Base-by-base conservation (phyloP, 2,888 invertebrate genomes). In the Tromatobia lineatoria region DNA sequence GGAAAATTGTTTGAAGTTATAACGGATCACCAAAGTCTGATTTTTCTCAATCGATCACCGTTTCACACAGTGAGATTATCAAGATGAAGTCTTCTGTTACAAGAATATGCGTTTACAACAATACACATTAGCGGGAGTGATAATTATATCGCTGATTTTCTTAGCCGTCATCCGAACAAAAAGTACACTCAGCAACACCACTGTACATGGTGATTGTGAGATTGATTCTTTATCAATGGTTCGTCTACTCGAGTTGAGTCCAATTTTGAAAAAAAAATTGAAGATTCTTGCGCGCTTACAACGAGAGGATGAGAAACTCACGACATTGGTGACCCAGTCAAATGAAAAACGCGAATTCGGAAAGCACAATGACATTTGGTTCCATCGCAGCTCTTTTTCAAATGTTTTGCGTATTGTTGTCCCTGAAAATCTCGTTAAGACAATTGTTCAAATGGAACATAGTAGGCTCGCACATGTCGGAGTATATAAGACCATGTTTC, bases 11-110 rank as follows among this genome's bases (percentile, higher is more conserved):
- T 91, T 1, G 83, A 86, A 0, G 82, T 91, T 2, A 76, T 85
- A 25, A 90, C 71, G 6, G 71, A 71, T 42, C 57, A 57, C 42
- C 57, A 57, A 10, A 83, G 88, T 0, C 34, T 91, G 4, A 84
- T 80, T 0, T 91, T 90, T 73, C 29, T 91, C 3, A 73, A 82
- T 29, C 78, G 75, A 0, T 90, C 90, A 73, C 81, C 87, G 25
- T 69, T 91, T 7, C 76, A 86, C 7, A 86, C 76, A 25, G 69
- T 82, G 0, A 70, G 90, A n/a, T 47, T 91, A 1, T 86, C 83
- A 2, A 61, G 91, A 7, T 91, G 90, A 89, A 73, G 84, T 29
- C 29, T 87, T 0, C 84, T 79, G 20, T 71, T 90, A 15, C 88
- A 89, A 29, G 87, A 88, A 69, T 91, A 88, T 70, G 71, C 84